Percentiles rank a stretch among this genome's conserved stretches.
Conservation (phyloP, 2,888 invertebrate species). For the Rotaria sp. region DNA sequence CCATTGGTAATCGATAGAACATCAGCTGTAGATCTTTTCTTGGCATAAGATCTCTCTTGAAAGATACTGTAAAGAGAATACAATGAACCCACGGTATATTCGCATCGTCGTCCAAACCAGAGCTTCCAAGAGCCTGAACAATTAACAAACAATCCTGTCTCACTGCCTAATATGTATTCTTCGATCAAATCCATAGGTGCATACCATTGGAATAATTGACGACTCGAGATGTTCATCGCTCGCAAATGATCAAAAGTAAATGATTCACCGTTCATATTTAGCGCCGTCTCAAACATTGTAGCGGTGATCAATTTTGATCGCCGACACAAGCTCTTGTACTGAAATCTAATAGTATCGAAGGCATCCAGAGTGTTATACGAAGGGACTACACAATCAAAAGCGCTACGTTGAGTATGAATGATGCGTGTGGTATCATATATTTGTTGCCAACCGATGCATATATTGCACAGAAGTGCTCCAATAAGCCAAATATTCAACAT, state of each 20-base stretch:
- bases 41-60: not conserved
- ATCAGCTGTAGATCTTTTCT: not conserved
- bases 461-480: too few relatives aligned
- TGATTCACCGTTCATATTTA: not conserved
- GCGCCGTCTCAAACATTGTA: too few relatives aligned
- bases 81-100: not conserved
- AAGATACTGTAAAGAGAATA: not conserved
- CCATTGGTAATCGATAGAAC: not conserved
- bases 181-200: not conserved
- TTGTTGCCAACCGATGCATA: too few relatives aligned
- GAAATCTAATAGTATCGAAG: too few relatives aligned
- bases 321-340: too few relatives aligned
- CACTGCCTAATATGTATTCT: not conserved
- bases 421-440: too few relatives aligned
- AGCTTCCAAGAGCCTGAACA: not conserved
- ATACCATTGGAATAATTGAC: not conserved
- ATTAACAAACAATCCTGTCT: not conserved
- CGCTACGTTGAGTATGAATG: too few relatives aligned
- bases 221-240: not conserved
- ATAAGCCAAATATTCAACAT: too few relatives aligned
- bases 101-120: not conserved
- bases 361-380: too few relatives aligned
- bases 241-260: not conserved
- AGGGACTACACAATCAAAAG: too few relatives aligned
- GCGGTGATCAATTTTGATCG: too few relatives aligned